phyloP scores from a whole-genome alignment of 2,113 vertebrate species.

The Electrona antarctica region DNA sequence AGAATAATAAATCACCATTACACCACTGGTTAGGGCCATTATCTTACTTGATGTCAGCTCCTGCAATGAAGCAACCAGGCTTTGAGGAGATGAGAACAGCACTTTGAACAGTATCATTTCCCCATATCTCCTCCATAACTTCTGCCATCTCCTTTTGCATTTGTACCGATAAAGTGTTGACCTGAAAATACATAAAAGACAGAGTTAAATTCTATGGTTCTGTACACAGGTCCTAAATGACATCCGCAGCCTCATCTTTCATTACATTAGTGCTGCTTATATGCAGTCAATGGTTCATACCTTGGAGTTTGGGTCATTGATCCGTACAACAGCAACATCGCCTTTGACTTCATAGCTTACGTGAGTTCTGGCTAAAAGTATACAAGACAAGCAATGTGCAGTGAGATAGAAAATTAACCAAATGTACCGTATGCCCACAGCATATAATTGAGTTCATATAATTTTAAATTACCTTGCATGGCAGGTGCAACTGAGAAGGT shows the following conservation, averaged over 20 bases:
- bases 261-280: background rate
- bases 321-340: slow-evolving; percentile 90
- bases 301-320: slow-evolving; percentile 93
- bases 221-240: background rate
- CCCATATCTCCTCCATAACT: slow-evolving; percentile 90
- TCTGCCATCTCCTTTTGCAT: slow-evolving; percentile 85
- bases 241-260: background rate
- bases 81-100: slow-evolving; percentile 94
- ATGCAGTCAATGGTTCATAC: slow-evolving; percentile 61
- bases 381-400: slow-evolving; percentile 11
- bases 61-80: slow-evolving; percentile 93
- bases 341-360: slow-evolving; percentile 91
- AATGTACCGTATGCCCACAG: background rate
- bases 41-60: slow-evolving; percentile 93
- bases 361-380: slow-evolving; percentile 83
- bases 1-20: no score
- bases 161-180: slow-evolving; percentile 90
- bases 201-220: background rate
- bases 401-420: background rate
- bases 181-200: slow-evolving; percentile 70
- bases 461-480: slow-evolving; percentile 79
- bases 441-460: background rate
- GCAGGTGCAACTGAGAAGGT: slow-evolving; percentile 79
- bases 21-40: no score
- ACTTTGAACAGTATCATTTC: slow-evolving; percentile 82